phyloP scores from a whole-genome alignment of 1,140 invertebrate species.

The Zeugodacus cucurbitae region DNA sequence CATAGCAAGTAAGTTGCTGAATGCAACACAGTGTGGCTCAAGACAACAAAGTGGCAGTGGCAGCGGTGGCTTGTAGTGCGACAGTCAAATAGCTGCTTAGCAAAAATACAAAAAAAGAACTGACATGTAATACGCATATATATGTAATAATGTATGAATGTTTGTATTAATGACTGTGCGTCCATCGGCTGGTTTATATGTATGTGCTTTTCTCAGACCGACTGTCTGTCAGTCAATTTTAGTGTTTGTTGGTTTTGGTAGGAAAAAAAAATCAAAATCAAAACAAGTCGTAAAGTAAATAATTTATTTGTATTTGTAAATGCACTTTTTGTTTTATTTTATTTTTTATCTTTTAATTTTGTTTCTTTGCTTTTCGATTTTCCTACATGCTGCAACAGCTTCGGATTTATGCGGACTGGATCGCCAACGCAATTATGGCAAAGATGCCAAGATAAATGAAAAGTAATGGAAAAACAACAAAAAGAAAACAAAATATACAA shows the following conservation, averaged over 20 bases:
- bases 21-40: neutral
- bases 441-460: neutral
- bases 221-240: slow-evolving; percentile 7
- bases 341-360: neutral
- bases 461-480: neutral
- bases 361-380: neutral
- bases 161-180: neutral
- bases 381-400: neutral
- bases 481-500: neutral
- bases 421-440: slow-evolving; percentile 12
- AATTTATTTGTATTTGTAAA: slow-evolving; percentile 11
- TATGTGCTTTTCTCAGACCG: neutral
- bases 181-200: neutral
- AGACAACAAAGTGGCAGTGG: neutral
- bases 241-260: neutral
- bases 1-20: neutral
- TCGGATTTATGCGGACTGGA: neutral
- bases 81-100: slow-evolving; percentile 7
- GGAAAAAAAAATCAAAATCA: neutral
- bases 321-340: neutral
- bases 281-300: neutral
- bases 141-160: neutral
- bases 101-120: neutral
- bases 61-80: neutral
- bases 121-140: neutral